These are phyloP conservation scores for Eremophila alpestris DNA, from an alignment of 2,797 vertebrate genomes.

Conservation along the genomic window DNA sequence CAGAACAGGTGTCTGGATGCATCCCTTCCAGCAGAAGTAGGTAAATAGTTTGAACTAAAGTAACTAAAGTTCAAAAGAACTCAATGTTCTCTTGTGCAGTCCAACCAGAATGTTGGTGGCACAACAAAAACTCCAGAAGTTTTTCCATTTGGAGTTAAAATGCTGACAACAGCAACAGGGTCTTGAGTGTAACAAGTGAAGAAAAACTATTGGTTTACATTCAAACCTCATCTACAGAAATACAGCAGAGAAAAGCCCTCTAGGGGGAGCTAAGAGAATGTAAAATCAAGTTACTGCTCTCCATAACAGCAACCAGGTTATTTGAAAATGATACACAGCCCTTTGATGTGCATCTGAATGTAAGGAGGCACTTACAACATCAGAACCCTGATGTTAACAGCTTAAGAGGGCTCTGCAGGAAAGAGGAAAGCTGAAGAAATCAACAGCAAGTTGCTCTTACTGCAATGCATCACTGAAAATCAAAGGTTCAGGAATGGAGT, in stretches of 20 bases:
- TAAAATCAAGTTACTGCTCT: neutral
- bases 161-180: neutral
- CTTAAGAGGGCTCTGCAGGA: neutral
- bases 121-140: too few relatives aligned
- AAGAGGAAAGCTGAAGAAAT: neutral
- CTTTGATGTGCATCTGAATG: neutral
- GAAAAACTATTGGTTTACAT: neutral
- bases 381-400: neutral
- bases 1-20: neutral
- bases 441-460: neutral
- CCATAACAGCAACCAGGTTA: neutral
- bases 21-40: neutral
- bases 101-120: neutral
- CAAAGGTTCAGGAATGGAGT: neutral
- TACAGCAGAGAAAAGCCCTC: slow-evolving; percentile 12
- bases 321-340: neutral
- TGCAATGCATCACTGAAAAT: neutral
- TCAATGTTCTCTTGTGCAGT: neutral
- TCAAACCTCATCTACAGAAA: neutral
- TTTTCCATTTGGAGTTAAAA: neutral
- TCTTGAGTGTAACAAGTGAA: neutral
- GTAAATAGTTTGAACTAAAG: neutral
- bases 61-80: neutral
- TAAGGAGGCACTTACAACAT: neutral
- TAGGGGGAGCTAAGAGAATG: slow-evolving; percentile 69